phyloP scores from a whole-genome alignment of 2,888 invertebrate species.

The Kryphioiulus occultus region DNA sequence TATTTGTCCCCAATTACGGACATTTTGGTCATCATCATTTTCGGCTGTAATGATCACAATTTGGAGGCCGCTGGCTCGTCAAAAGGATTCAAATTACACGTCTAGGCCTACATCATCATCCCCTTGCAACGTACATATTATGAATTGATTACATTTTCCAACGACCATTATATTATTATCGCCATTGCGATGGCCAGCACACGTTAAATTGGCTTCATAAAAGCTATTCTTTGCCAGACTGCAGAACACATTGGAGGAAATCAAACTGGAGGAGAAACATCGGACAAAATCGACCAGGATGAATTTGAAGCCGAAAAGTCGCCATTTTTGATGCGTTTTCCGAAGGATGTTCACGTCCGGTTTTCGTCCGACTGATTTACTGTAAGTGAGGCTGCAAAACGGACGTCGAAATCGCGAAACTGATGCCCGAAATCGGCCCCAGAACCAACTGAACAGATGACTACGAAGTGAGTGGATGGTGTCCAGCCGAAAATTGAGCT shows the following conservation, averaged over 20 bases:
- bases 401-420: too few species aligned
- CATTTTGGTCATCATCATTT: background rate
- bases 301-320: background rate
- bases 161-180: background rate
- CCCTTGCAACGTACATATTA: background rate
- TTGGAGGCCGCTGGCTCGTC: background rate
- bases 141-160: background rate
- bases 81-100: background rate
- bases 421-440: too few species aligned
- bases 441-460: too few species aligned
- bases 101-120: background rate
- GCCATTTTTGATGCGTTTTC: background rate
- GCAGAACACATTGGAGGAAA: background rate
- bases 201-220: too few species aligned
- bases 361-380: background rate
- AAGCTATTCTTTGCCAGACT: background rate
- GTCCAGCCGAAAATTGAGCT: too few species aligned
- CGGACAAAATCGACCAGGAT: too few species aligned
- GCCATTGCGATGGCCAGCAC: background rate
- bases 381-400: too few species aligned
- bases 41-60: background rate
- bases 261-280: background rate
- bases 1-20: background rate
- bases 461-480: too few species aligned
- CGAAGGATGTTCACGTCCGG: background rate